Evolutionary conservation across 2,113 vertebrate species (phyloP).

Genomic region (Rallus limicola): DNA sequence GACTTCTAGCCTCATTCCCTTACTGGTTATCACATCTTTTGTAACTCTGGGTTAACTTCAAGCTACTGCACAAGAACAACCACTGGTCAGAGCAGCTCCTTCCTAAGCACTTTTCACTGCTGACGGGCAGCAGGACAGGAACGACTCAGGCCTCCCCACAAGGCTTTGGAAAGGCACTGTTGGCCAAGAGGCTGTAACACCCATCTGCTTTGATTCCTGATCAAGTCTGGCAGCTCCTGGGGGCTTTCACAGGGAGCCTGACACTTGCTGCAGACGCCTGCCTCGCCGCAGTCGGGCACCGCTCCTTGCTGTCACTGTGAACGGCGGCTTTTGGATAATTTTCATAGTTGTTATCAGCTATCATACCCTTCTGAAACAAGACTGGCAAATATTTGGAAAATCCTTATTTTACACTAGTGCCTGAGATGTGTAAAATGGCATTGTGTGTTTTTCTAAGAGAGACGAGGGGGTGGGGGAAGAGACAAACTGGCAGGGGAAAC

Average conservation of each 20-base stretch:
- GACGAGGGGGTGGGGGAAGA: too few relatives aligned
- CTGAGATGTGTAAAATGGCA: neutral
- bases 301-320: neutral
- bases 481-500: neutral
- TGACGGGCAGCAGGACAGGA: neutral
- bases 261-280: neutral
- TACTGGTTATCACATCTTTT: neutral
- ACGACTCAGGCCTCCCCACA: slow-evolving; percentile 22
- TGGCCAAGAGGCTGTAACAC: neutral
- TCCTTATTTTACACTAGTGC: neutral
- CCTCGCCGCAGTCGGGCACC: accelerated
- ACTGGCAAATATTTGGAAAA: neutral
- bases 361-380: neutral
- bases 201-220: neutral
- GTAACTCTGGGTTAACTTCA: neutral
- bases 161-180: accelerated
- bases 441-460: neutral
- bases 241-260: neutral
- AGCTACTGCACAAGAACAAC: neutral
- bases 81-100: neutral
- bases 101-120: neutral
- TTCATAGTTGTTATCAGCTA: accelerated
- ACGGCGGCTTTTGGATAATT: neutral
- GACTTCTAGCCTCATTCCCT: neutral
- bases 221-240: neutral